phyloP scores from a whole-genome alignment of 2,888 invertebrate genomes.

The Stenchaetothrips biformis region DNA sequence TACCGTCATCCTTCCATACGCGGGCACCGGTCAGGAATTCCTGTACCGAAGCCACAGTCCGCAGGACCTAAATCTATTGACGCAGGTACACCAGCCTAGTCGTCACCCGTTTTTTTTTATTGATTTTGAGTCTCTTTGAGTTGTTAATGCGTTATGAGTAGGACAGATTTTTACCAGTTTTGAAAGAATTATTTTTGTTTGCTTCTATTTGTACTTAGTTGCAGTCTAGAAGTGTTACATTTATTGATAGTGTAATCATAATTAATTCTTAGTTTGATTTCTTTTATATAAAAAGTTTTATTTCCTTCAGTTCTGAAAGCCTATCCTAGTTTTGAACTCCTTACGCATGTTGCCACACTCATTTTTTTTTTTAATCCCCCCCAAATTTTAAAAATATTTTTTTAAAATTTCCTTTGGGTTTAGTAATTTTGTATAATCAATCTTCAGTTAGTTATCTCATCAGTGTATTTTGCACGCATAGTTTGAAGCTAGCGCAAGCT shows the following conservation, averaged over 20 bases:
- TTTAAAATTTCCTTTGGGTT: not conserved
- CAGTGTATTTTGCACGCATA: not conserved
- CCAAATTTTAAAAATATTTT: no score
- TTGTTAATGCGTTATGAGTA: no score
- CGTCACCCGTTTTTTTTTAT: not conserved
- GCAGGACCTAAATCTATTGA: conserved; percentile 34
- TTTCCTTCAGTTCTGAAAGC: no score
- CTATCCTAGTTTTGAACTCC: no score
- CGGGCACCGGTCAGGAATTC: conserved; percentile 55
- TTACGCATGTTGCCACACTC: not conserved
- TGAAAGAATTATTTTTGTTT: not conserved
- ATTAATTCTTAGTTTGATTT: no score
- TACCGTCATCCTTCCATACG: conserved; percentile 31
- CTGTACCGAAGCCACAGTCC: conserved; percentile 46
- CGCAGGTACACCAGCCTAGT: conserved; percentile 32
- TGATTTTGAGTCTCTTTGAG: no score
- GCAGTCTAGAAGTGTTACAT: no score
- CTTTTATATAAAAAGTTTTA: no score
- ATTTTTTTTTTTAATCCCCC: not conserved
- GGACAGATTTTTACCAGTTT: no score
- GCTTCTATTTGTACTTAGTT: not conserved
- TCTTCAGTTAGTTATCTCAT: not conserved
- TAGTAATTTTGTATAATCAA: not conserved
- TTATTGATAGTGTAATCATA: no score
- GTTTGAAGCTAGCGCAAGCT: not conserved